Conservation (phyloP, 2,888 invertebrate species). For the Hyposoter dolosus region DNA sequence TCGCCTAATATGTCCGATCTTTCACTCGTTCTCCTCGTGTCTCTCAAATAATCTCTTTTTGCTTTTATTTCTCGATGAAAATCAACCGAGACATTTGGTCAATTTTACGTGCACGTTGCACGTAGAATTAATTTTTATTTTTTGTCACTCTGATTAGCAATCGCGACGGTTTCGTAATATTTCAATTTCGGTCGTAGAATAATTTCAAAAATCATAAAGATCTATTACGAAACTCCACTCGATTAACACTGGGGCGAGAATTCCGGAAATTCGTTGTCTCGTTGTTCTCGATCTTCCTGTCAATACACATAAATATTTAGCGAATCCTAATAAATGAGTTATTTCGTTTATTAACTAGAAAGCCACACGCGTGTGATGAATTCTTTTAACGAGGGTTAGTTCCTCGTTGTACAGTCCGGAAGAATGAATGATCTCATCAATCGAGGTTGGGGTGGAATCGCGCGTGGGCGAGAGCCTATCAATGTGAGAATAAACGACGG, state of each 20-base stretch:
- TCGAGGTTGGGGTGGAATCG: slow-evolving; percentile 37
- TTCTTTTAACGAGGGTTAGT: slow-evolving; percentile 43
- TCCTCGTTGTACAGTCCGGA: neutral
- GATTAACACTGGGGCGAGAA: too few species aligned
- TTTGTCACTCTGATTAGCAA: too few species aligned
- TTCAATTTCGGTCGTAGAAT: too few species aligned
- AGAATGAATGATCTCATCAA: slow-evolving; percentile 56
- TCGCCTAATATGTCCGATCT: slow-evolving; percentile 26
- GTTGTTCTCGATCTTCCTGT: neutral
- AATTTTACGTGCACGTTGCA: neutral
- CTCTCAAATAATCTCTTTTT: slow-evolving; percentile 35
- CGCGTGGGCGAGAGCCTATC: slow-evolving; percentile 37
- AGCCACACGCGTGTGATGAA: slow-evolving; percentile 28
- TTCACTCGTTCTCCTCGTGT: slow-evolving; percentile 28
- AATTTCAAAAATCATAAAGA: too few species aligned
- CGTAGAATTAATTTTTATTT: too few species aligned
- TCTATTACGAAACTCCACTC: too few species aligned
- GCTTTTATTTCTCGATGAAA: neutral
- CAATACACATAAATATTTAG: neutral
- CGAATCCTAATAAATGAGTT: neutral
- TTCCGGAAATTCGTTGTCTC: neutral
- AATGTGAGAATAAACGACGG: slow-evolving; percentile 47
- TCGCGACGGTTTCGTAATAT: too few species aligned
- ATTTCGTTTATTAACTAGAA: slow-evolving; percentile 9
- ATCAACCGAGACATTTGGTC: slow-evolving; percentile 10